Conservation (phyloP, 2,113 vertebrate genomes). For the Podarcis cretensis region DNA sequence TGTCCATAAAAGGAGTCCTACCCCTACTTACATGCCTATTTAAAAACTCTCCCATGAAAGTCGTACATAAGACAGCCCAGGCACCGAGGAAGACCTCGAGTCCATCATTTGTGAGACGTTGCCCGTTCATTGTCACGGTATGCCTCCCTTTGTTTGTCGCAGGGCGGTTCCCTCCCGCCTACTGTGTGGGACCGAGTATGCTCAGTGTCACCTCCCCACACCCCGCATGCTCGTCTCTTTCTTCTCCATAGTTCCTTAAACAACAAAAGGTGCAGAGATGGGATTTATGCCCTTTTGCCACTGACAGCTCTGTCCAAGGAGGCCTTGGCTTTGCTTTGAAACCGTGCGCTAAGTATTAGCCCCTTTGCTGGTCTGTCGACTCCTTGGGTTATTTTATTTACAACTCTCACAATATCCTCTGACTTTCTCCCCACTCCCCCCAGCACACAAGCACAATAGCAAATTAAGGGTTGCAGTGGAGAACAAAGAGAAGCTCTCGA, state of each 20-base stretch:
- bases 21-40: conserved; percentile 24
- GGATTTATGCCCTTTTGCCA: conserved; percentile 73
- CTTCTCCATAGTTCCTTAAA: conserved; percentile 64
- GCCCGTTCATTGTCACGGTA: conserved; percentile 25
- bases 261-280: conserved; percentile 68
- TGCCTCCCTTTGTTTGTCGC: accelerated
- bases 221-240: conserved; percentile 15
- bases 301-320: conserved; percentile 63
- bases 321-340: conserved; percentile 65
- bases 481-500: conserved; percentile 62
- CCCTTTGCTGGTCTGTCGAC: conserved; percentile 58
- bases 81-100: conserved; percentile 11
- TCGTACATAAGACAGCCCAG: neutral
- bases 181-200: conserved; percentile 46
- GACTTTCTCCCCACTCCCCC: conserved; percentile 32
- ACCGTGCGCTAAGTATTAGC: conserved; percentile 68
- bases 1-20: conserved; percentile 36
- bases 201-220: conserved; percentile 51
- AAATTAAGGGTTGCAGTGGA: conserved; percentile 60
- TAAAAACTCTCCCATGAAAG: neutral
- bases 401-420: conserved; percentile 65
- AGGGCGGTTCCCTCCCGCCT: conserved; percentile 24
- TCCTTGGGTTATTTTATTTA: conserved; percentile 76
- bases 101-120: neutral
- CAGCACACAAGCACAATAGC: conserved; percentile 48